Base-by-base conservation (phyloP, 1,140 invertebrate species). In the Batillaria attramentaria region DNA sequence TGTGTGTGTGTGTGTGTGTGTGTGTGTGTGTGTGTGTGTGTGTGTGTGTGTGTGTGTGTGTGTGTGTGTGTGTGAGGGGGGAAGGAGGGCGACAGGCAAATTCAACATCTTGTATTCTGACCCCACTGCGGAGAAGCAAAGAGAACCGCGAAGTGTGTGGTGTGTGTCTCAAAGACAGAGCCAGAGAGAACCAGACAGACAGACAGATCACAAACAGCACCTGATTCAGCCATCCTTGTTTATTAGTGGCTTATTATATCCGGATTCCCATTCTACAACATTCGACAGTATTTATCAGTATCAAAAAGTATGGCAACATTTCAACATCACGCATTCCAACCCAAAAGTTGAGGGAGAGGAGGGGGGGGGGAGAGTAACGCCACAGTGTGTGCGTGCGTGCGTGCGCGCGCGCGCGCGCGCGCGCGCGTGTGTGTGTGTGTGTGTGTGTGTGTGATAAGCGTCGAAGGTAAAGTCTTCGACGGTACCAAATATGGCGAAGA, bases 11-110 rank as follows among this genome's bases (percentile, higher is more conserved):
- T 39, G 37, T 5, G 13, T 68, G 24, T 35, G 13, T 37, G 20
- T 68, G 35, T 8, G n/a, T 68, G 35, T 68, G 6, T 39, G 41
- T 70, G 39, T 70, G 39, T 70, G 68, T n/a, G 68, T 41, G 24
- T 13, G 68, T 5, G 68, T 35, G 68, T 10, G 20, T 35, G 39
- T 0, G 39, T 70, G 39, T 18, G 41, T 39, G 68, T 18, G 68
- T 39, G 33, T n/a, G 68, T 18, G 39, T 2, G 35, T n/a, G 41
- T 1, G 68, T 39, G 0, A 31, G n/a, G 0, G 39, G 66, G 39
- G 37, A 68, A 16, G 33, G 66, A 68, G 6, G 37, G 31, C n/a
- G 37, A 35, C 6, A 18, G 66, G 37, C 3, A 68, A 31, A 8
- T 68, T 35, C 20, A 37, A 68, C 6, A 0, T 20, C 10, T 37